Evolutionary conservation across 2,797 vertebrate genomes (phyloP), one percentile per base, ranked within the genome.

Genomic region (Karalla daura): DNA sequence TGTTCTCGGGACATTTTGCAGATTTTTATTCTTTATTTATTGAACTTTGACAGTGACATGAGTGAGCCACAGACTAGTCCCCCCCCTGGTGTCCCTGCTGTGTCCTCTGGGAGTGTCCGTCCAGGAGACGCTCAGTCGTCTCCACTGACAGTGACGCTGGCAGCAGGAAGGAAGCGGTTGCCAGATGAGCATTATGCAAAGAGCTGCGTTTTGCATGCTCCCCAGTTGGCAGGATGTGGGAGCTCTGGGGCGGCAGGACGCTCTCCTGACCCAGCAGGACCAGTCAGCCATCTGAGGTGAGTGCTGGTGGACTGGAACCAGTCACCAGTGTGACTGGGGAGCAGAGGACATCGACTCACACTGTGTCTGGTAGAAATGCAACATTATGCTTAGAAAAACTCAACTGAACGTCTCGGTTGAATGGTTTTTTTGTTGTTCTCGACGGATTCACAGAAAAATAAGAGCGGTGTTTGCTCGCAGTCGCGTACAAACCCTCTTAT

Each of bases 391-490:
- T n/a, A n/a, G n/a, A n/a, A n/a, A n/a, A n/a, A n/a, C n/a, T n/a
- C 40, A 52, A 68, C 7, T 68, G 65, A 53, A 41, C 43, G 56
- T 21, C 40, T 68, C 23, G 53, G 54, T 52, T 63, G 40, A 18
- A 5, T 53, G 61, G 68, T 69, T 55, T 53, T 46, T 27, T 27
- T 63, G 61, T 56, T 43, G 66, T 50, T 12, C 81, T 85, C 74
- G 44, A 35, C 64, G 82, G 84, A 87, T 83, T 86, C 63, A 80
- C 86, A 79, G 78, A 81, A 82, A 85, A 89, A 80, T 70, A 85
- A 77, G 70, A 80, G 84, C 56, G 63, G 80, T 72, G 78, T 89
- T 88, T 79, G 75, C 76, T 84, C 75, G 75, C 78, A 70, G 75
- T 70, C 71, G 37, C 54, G 80, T 68, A 67, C 78, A 83, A 89